Evolutionary conservation across 2,888 invertebrate species (phyloP), one percentile per base, ranked within the genome.

Genomic region (Scelioninae gen. 2): DNA sequence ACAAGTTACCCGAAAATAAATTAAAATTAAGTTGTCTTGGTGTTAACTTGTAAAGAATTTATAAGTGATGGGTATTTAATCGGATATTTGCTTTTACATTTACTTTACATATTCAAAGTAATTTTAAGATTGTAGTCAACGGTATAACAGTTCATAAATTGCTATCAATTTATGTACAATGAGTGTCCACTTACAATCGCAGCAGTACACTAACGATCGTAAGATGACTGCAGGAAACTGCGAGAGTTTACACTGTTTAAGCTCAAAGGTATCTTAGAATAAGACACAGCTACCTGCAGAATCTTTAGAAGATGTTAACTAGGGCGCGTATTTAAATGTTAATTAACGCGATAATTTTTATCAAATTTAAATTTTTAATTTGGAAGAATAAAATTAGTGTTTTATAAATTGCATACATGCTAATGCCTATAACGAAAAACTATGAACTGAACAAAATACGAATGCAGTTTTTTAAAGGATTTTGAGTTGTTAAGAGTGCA

Each of bases 131-230:
- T 73, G 41, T 57, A 65, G 69, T 64, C 65, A 70, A 69, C 58
- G 52, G 63, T 75, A 74, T 73, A 81, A 80, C 77, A 77, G 80
- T 82, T 81, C 81, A 80, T 81, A 84, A 85, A 85, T 85, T 84
- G 84, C 81, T 82, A 82, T 81, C 83, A 84, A 85, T 84, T 84
- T 84, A 80, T 82, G 80, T 78, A 85, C 85, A 85, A 85, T 85
- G 83, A 84, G 79, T 71, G 80, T 81, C 80, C 83, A 83, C 83
- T 85, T 83, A 82, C 81, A 82, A 84, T 84, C 81, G 81, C 81
- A 80, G 78, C 67, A 77, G 75, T 78, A 78, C 77, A 79, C 78
- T 77, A 77, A 74, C 78, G 75, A 77, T 82, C 78, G 78, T 78
- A 81, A 82, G 80, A 80, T 77, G 78, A 73, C 75, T 75, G 75